A percentile compares a stretch with the other conserved stretches of the same genome.
Evolutionary conservation across 2,113 vertebrate species (phyloP).

Genomic region (Promerops cafer): DNA sequence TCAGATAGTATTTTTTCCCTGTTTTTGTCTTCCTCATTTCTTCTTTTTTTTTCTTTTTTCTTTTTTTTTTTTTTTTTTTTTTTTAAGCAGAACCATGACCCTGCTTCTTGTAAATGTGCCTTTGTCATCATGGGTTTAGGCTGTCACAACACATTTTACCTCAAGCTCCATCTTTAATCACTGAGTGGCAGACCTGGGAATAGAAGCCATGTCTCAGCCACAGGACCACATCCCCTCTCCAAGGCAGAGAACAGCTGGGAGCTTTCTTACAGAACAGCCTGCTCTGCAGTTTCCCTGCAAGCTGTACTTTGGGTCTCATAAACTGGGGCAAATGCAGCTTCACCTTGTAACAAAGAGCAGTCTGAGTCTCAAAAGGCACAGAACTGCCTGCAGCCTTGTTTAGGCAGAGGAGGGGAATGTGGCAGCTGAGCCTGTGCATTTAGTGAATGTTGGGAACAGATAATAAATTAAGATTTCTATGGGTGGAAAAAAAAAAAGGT

Average conservation of each 20-base stretch:
- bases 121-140: background rate
- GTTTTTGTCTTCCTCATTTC: background rate
- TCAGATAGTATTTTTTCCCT: background rate
- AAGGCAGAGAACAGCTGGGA: background rate
- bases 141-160: background rate
- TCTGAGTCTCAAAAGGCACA: background rate
- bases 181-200: background rate
- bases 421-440: background rate
- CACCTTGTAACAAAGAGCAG: background rate
- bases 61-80: rapidly evolving
- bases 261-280: background rate
- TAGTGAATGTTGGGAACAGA: background rate
- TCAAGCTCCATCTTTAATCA: background rate
- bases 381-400: background rate
- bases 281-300: background rate
- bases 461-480: background rate
- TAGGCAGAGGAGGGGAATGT: background rate
- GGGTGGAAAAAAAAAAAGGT: background rate
- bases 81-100: background rate
- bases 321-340: background rate
- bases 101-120: background rate
- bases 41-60: rapidly evolving
- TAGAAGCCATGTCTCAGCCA: background rate
- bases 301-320: background rate
- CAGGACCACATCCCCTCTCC: background rate